A percentile compares a stretch with the other conserved stretches of the same genome.
phyloP scores from a whole-genome alignment of 1,140 invertebrate genomes.

The Phymorhynchus buccinoides region DNA sequence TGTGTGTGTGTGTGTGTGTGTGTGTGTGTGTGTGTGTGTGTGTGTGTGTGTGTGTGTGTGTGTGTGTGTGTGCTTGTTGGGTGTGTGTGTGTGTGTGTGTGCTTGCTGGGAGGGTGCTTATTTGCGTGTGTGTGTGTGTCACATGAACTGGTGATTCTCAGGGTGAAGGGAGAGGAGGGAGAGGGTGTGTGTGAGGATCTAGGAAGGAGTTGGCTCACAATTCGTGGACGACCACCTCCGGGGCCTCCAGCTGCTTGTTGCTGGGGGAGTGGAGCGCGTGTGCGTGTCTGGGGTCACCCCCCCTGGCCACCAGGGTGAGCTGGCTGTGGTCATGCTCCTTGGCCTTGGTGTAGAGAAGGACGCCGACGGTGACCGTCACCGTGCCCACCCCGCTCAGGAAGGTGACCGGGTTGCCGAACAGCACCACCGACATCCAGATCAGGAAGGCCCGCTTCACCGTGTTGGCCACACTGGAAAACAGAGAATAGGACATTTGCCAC shows the following conservation, averaged over 20 bases:
- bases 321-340: conserved; percentile 64
- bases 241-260: conserved; percentile 27
- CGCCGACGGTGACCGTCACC: conserved; percentile 83
- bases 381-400: conserved; percentile 85
- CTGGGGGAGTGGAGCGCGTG: too few relatives aligned
- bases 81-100: too few relatives aligned
- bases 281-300: conserved; percentile 38
- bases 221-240: conserved; percentile 25
- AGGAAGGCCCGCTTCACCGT: conserved; percentile 88
- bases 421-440: conserved; percentile 86
- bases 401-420: conserved; percentile 87
- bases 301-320: conserved; percentile 11
- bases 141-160: too few relatives aligned
- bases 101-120: not conserved
- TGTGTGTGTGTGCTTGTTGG: not conserved
- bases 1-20: not conserved
- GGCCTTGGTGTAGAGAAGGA: conserved; percentile 83
- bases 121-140: too few relatives aligned
- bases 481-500: too few relatives aligned
- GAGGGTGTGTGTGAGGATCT: not conserved
- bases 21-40: not conserved
- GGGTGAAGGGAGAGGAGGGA: too few relatives aligned
- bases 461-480: conserved; percentile 84
- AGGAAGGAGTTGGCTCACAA: not conserved
- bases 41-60: not conserved